These are phyloP conservation scores for Eupithecia abbreviata DNA, from an alignment of 2,888 invertebrate species.

Conservation along the genomic window DNA sequence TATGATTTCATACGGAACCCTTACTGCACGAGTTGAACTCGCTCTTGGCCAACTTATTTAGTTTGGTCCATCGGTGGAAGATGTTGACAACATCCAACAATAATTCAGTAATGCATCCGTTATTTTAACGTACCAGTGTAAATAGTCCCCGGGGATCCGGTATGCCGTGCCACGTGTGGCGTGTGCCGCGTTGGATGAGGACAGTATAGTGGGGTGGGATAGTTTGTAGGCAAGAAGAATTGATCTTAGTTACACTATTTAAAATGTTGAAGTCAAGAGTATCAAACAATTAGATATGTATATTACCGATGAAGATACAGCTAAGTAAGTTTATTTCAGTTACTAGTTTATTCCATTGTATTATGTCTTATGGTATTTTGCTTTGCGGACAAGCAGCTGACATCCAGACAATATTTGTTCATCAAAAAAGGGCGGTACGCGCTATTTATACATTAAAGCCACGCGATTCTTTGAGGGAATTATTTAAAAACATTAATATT, in stretches of 20 bases:
- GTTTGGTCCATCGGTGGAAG: not conserved
- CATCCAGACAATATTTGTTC: too few relatives aligned
- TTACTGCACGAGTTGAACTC: not conserved
- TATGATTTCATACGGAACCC: not conserved
- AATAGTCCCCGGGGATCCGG: not conserved
- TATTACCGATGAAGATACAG: too few relatives aligned
- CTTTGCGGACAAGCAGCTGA: too few relatives aligned
- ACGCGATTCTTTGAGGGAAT: too few relatives aligned
- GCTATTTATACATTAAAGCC: too few relatives aligned
- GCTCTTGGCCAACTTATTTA: not conserved
- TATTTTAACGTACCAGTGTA: conserved; percentile 2
- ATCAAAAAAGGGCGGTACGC: too few relatives aligned
- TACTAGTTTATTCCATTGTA: too few relatives aligned
- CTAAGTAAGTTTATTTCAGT: too few relatives aligned
- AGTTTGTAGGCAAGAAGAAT: not conserved
- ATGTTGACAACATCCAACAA: not conserved
- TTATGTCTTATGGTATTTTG: too few relatives aligned
- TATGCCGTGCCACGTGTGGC: not conserved
- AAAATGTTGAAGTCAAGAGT: not conserved
- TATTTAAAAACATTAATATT: too few relatives aligned
- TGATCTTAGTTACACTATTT: not conserved
- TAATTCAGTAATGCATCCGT: not conserved
- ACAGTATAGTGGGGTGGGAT: not conserved
- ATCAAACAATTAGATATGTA: not conserved
- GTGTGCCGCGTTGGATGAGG: not conserved